Percentiles rank a stretch among this genome's conserved stretches.
Conservation (phyloP, 2,888 invertebrate species). For the Tipula vernalis region DNA sequence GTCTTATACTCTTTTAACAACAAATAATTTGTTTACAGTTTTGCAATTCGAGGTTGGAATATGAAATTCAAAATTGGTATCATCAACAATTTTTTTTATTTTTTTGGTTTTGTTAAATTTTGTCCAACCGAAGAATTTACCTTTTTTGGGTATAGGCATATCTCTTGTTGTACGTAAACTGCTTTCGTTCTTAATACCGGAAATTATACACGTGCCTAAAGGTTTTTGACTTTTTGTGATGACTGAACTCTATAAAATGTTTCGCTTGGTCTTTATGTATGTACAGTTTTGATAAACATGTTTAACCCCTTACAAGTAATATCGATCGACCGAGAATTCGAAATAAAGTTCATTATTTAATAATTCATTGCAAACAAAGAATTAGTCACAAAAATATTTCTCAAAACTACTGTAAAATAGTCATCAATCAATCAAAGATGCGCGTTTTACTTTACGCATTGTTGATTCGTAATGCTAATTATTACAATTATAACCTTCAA, state of each 20-base stretch:
- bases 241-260: background rate
- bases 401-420: background rate
- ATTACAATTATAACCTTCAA: too few relatives aligned
- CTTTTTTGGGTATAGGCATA: background rate
- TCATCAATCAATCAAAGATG: background rate
- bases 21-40: background rate
- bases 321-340: background rate
- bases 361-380: background rate
- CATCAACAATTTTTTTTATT: background rate
- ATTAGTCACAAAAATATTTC: background rate
- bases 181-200: background rate
- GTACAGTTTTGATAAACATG: too few relatives aligned
- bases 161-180: too few relatives aligned
- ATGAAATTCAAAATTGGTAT: background rate
- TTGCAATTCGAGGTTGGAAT: background rate
- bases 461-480: background rate
- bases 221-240: background rate
- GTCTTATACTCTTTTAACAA: background rate
- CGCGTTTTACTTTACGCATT: background rate
- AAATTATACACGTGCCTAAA: background rate
- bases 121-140: background rate
- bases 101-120: background rate
- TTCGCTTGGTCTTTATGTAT: background rate
- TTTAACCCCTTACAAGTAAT: background rate
- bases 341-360: background rate